These are phyloP conservation scores for Geotrypetes seraphini DNA, from an alignment of 2,797 vertebrate species.

Conservation along the genomic window DNA sequence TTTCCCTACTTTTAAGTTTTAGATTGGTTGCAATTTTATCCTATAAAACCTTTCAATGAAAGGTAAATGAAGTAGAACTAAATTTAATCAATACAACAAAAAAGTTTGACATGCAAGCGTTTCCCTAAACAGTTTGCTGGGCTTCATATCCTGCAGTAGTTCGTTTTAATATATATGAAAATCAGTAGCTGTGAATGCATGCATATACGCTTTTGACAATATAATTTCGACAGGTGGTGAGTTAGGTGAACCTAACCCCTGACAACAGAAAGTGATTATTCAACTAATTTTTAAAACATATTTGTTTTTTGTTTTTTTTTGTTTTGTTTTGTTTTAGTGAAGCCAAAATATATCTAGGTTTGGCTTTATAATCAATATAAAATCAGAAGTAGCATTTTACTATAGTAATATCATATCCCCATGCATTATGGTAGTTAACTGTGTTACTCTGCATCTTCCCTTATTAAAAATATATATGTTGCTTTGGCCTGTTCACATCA, in stretches of 20 bases:
- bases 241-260: slow-evolving; percentile 56
- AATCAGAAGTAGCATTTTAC: slow-evolving; percentile 29
- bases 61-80: slow-evolving; percentile 27
- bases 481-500: slow-evolving; percentile 51
- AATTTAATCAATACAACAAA: slow-evolving; percentile 44
- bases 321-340: slow-evolving; percentile 6
- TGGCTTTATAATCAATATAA: slow-evolving; percentile 38
- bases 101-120: slow-evolving; percentile 61
- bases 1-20: too few relatives aligned
- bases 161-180: slow-evolving; percentile 99
- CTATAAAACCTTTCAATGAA: too few relatives aligned
- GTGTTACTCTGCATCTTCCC: slow-evolving; percentile 37
- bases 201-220: slow-evolving; percentile 74
- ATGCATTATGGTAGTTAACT: slow-evolving; percentile 36
- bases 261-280: slow-evolving; percentile 56
- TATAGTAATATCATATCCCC: slow-evolving; percentile 14
- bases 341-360: too few relatives aligned
- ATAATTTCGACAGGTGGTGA: slow-evolving; percentile 73
- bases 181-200: slow-evolving; percentile 83
- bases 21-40: too few relatives aligned
- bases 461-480: slow-evolving; percentile 66
- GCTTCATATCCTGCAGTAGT: slow-evolving; percentile 76
- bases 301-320: slow-evolving; percentile 6
- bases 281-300: slow-evolving; percentile 47
- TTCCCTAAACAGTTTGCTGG: slow-evolving; percentile 57